Conservation (phyloP, 2,888 invertebrate species). For the Timema cristinae region DNA sequence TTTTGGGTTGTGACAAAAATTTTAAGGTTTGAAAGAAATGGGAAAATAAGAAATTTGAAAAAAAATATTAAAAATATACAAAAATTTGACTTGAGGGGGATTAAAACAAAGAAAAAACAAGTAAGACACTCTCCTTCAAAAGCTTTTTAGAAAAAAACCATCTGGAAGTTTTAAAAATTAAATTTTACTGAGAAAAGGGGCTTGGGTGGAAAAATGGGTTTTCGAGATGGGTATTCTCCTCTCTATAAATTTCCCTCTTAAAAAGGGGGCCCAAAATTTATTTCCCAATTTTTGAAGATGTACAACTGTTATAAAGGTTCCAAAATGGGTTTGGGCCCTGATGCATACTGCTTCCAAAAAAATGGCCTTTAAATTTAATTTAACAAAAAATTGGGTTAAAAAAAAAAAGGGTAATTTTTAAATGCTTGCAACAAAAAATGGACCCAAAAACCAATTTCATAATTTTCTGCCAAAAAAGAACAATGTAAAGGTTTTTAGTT, state of each 20-base stretch:
- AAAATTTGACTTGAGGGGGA: neutral
- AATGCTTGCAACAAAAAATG: conserved; percentile 13
- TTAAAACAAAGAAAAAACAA: neutral
- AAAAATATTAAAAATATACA: neutral
- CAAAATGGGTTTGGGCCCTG: conserved; percentile 5
- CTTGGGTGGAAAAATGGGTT: neutral
- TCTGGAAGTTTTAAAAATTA: conserved; percentile 11
- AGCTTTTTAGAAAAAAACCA: conserved; percentile 4
- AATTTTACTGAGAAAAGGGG: conserved; percentile 5
- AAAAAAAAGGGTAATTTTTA: conserved; percentile 3
- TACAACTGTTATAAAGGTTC: neutral
- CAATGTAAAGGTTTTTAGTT: conserved; percentile 11
- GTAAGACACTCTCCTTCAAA: conserved; percentile 1
- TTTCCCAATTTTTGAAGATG: neutral
- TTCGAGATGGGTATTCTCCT: conserved; percentile 3
- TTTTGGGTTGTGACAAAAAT: neutral
- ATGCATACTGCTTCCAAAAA: conserved; percentile 10
- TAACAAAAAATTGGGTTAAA: conserved; percentile 9
- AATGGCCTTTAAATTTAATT: conserved; percentile 14
- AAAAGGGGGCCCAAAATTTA: neutral
- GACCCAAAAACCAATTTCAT: conserved; percentile 6
- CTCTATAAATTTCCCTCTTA: neutral
- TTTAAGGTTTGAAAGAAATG: neutral
- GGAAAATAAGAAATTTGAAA: neutral
- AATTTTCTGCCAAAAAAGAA: conserved; percentile 9